Base-by-base conservation (phyloP, 2,888 invertebrate genomes). In the Hyposoter dolosus region DNA sequence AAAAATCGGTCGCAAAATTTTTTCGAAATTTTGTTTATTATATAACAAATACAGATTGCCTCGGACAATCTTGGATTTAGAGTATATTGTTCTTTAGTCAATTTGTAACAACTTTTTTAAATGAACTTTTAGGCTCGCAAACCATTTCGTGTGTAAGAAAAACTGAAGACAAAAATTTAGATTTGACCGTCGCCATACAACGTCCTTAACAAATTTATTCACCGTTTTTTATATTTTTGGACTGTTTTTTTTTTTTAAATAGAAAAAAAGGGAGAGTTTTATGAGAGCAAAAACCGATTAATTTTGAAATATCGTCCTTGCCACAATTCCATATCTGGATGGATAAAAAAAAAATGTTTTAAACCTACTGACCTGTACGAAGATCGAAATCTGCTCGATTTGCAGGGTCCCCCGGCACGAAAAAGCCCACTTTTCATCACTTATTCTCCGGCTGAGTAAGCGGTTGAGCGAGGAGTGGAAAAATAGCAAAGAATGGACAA, bases 371-470 rank as follows among this genome's bases (percentile, higher is more conserved):
- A 66, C 35, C 53, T 43, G 28, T 32, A 17, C 40, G 35, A 56
- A 32, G 40, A 63, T 74, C 45, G 68, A 68, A 56, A 68, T 28
- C 17, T 12, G 45, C 50, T 65, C 63, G 56, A 75, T 68, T 65
- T 65, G 50, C 68, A 71, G 35, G 65, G 17, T 56, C 40, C 32
- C n/a, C n/a, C n/a, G 53, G 53, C 72, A 23, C 12, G 74, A 40
- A 23, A 40, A 66, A 53, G 19, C 19, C n/a, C 19, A 50, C 74
- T 75, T 53, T 74, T 82, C 78, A 79, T 82, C 85, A 43, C 75
- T 78, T 47, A 65, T 40, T 50, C 17, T 60, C 6, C 47, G 74
- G 35, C 65, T 40, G 78, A 72, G 75, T 68, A 66, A 45, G 78
- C 23, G 50, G 65, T 32, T 15, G 66, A 63, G 43, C 28, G 65